Base-by-base conservation (phyloP, 2,797 vertebrate species). In the Loris lydekkerianus region DNA sequence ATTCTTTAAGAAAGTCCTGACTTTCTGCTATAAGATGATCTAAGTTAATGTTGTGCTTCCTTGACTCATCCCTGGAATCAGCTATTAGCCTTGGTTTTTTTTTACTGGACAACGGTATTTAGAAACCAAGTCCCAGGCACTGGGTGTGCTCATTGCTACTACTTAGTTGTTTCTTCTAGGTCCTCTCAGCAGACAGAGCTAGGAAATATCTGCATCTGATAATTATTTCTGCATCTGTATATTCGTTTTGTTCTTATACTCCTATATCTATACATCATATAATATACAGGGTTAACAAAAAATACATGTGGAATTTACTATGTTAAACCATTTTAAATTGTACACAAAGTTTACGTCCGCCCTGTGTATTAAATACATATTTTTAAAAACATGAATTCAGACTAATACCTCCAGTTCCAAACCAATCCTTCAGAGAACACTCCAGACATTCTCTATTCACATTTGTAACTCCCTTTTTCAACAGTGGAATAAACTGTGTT, bases 1-100 rank as follows among this genome's bases (percentile, higher is more conserved):
- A 31, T 89, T 83, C 53, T 86, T 91, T 77, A 77, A 72, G 85
- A 89, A 93, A 92, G 70, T n/a, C 40, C n/a, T 94, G 89, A 82
- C 25, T 92, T 89, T 70, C 58, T 86, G 49, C 2, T 43, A 53
- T 31, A 83, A 72, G 14, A 82, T 72, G 18, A 89, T 65, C 21
- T 53, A 40, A 40, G 37, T 87, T 75, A 31, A 46, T 69, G 60
- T 77, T 69, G 43, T 63, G 40, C 34, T 88, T 94, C 25, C 20
- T 34, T 83, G 63, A 77, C 25, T 29, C 53, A 70, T 8, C 69
- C 65, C 56, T n/a, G 43, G 53, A 92, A 92, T 37, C 53, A 83
- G 70, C 27, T 86, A 37, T 61, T n/a, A 93, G 5, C 5, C 27
- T 89, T 49, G 83, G 25, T 83, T 86, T 10, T 34, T 85, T 85